Conservation (phyloP, 2,113 vertebrate species). For the Vidua macroura region DNA sequence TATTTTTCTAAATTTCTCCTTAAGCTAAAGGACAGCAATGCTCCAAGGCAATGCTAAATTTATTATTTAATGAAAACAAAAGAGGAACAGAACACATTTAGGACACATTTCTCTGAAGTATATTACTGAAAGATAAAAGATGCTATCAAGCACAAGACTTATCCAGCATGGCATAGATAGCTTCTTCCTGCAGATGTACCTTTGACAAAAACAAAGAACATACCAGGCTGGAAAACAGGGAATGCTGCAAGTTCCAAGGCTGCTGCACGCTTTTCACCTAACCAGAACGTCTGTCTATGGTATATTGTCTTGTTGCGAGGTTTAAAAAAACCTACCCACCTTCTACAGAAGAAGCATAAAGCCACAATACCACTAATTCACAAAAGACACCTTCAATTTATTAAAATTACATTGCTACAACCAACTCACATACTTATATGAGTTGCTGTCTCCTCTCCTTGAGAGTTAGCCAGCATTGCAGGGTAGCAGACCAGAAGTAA, state of each 20-base stretch:
- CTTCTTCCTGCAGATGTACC: not conserved
- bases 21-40: not conserved
- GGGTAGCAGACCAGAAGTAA: not conserved
- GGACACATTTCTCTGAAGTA: not conserved
- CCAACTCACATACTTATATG: not conserved
- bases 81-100: not conserved
- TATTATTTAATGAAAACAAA: not conserved
- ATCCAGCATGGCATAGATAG: not conserved
- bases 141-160: not conserved
- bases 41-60: not conserved
- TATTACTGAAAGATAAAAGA: not conserved
- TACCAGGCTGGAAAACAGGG: not conserved
- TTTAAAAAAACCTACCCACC: not conserved
- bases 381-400: not conserved
- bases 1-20: not conserved
- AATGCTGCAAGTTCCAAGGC: not conserved
- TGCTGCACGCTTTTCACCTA: not conserved
- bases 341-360: not conserved
- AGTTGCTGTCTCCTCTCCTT: not conserved
- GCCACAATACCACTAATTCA: not conserved
- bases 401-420: not conserved
- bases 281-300: not conserved
- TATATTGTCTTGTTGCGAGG: accelerated
- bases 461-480: not conserved
- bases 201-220: not conserved